These are phyloP conservation scores for Seriola quinqueradiata DNA, from an alignment of 2,113 vertebrate species.

Conservation along the genomic window DNA sequence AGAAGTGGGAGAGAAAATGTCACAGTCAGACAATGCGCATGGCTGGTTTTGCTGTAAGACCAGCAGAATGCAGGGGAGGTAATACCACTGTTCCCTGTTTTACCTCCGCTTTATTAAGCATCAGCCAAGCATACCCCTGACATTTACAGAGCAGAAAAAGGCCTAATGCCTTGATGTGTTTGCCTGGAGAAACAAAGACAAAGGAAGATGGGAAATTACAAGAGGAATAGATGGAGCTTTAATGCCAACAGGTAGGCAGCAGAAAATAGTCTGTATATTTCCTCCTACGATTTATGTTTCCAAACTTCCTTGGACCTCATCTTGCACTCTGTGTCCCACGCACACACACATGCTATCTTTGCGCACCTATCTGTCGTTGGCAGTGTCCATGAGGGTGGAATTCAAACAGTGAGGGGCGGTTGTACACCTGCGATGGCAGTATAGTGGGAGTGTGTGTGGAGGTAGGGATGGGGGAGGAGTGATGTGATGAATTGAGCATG, in stretches of 20 bases:
- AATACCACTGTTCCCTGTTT: slow-evolving; percentile 57
- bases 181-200: slow-evolving; percentile 40
- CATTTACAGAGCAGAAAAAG: slow-evolving; percentile 76
- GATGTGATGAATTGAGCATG: slow-evolving; percentile 56
- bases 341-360: slow-evolving; percentile 14
- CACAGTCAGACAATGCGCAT: slow-evolving; percentile 54
- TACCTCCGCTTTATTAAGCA: slow-evolving; percentile 72
- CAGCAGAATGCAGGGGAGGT: slow-evolving; percentile 50
- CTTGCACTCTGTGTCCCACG: background rate
- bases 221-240: slow-evolving; percentile 18
- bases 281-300: slow-evolving; percentile 27
- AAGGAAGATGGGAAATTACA: slow-evolving; percentile 25
- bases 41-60: slow-evolving; percentile 59
- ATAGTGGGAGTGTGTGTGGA: slow-evolving; percentile 18
- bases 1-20: slow-evolving; percentile 62
- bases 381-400: slow-evolving; percentile 68
- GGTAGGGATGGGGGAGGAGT: slow-evolving; percentile 44
- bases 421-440: slow-evolving; percentile 66
- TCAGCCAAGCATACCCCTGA: slow-evolving; percentile 77
- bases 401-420: slow-evolving; percentile 67
- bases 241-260: slow-evolving; percentile 24
- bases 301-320: background rate
- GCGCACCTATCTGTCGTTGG: background rate
- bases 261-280: slow-evolving; percentile 12
- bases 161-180: slow-evolving; percentile 48